Evolutionary conservation across 2,113 vertebrate species (phyloP), one percentile per base, ranked within the genome.

Genomic region (Pygoscelis antarcticus): DNA sequence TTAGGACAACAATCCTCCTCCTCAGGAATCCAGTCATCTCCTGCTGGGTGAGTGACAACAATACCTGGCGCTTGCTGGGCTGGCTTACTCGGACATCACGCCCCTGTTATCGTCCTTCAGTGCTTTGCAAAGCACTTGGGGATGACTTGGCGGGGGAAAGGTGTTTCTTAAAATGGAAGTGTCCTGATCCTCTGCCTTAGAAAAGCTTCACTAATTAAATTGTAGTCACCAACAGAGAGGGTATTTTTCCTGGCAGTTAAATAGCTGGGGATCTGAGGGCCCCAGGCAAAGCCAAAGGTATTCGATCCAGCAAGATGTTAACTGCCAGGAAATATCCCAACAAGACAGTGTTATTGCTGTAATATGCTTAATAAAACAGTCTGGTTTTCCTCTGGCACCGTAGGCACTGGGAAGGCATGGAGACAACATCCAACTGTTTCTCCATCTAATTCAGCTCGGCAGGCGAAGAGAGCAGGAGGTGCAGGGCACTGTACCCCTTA

Each of bases 271-370:
- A 94, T 66, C 49, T 13, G 61, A 88, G 54, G 40, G 90, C 93
- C 87, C 36, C 62, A 82, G 82, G 81, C 92, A 95, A 94, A 93
- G 92, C 87, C 32, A 36, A 83, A 86, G 82, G 75, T 93, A 38
- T 90, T 94, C 4, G 26, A 90, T 96, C 85, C 93, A 90, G 85
- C 82, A 83, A 90, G 87, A 91, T 34, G 72, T 81, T 93, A 78
- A 82, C 91, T 96, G 96, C 93, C 69, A 91, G 94, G 42, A 95
- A 95, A 78, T 68, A 91, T 68, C 94, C 94, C 60, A 78, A 83
- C 36, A 74, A 95, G 65, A 78, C 68, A 71, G 66, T 0, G 5
- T 71, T 92, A 80, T 54, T 71, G 57, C 87, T 91, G 66, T 49
- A 85, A 83, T 42, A 18, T 0, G 16, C 70, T 94, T 86, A 76